Evolutionary conservation across 2,888 invertebrate genomes (phyloP).

Genomic region (Monoplex corrugatus): DNA sequence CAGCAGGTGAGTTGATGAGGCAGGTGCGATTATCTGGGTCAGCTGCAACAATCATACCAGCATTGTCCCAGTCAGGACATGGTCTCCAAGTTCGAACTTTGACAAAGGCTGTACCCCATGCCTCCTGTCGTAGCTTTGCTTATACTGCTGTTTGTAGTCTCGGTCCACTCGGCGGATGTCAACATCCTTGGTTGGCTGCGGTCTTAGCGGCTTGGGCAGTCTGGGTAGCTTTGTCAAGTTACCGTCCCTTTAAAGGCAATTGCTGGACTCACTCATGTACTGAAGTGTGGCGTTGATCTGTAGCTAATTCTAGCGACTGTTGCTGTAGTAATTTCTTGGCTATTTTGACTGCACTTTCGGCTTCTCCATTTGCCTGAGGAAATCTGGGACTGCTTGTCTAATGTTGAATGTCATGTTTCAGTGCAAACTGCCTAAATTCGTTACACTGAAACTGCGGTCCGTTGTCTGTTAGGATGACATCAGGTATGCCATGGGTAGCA

Average conservation of each 20-base stretch:
- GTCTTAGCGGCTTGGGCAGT: background rate
- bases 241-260: slow-evolving; percentile 6
- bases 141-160: background rate
- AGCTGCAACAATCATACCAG: slow-evolving; percentile 46
- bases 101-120: background rate
- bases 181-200: background rate
- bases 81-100: background rate
- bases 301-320: background rate
- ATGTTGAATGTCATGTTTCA: slow-evolving; percentile 15
- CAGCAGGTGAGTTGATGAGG: slow-evolving; percentile 44
- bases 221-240: background rate
- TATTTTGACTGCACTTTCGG: slow-evolving; percentile 28
- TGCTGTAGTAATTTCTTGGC: slow-evolving; percentile 27
- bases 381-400: slow-evolving; percentile 33
- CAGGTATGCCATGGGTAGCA: slow-evolving; percentile 36
- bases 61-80: background rate
- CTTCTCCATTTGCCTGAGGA: slow-evolving; percentile 41
- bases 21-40: slow-evolving; percentile 49
- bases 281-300: slow-evolving; percentile 32
- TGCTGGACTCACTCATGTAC: background rate
- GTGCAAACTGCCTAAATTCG: slow-evolving; percentile 24
- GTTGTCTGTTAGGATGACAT: slow-evolving; percentile 15
- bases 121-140: background rate
- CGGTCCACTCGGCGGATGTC: background rate
- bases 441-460: slow-evolving; percentile 41